Evolutionary conservation across 1,140 invertebrate genomes (phyloP), one percentile per base, ranked within the genome.

Genomic region (Drosophila lowei): DNA sequence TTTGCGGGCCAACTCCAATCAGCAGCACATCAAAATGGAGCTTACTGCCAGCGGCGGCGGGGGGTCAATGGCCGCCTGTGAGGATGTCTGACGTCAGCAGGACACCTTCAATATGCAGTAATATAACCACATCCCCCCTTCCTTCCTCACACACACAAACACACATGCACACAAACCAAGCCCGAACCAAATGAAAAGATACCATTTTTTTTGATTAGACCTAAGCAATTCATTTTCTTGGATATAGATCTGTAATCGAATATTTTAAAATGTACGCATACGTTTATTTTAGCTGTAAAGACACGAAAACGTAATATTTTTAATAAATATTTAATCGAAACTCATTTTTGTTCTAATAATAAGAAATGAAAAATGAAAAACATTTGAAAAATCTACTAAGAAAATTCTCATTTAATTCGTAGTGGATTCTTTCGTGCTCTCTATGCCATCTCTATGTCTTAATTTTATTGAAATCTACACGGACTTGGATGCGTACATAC

Each of bases 301-400:
- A 54, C 34, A 43, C 58, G 9, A 54, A 46, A 74, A 43, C 71
- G 60, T 65, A 83, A 78, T 81, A 84, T 83, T 81, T 81, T 81
- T 62, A 84, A 78, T 74, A 84, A 78, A 83, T 49, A 34, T 67
- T 64, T 64, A 64, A 74, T 64, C 59, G 43, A 68, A 52, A 30
- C 21, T 1, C 34, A 25, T 6, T 16, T 52, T 52, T 30, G 34
- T 28, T 30, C 9, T 13, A 50, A 15, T 4, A 21, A 50, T 8
- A 30, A 30, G 6, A 30, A 30, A 7, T 30, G 0, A 25, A 5
- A 25, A 25, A 25, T 25, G 23, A 4, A 25, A 5, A 25, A 25
- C 23, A 25, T 25, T 25, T 25, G 30, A 2, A 38, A 38, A 38
- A 13, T 38, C 34, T 13, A 38, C 34, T 38, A 11, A 13, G 34